phyloP scores from a whole-genome alignment of 2,888 invertebrate species.

The Aquatica leii region DNA sequence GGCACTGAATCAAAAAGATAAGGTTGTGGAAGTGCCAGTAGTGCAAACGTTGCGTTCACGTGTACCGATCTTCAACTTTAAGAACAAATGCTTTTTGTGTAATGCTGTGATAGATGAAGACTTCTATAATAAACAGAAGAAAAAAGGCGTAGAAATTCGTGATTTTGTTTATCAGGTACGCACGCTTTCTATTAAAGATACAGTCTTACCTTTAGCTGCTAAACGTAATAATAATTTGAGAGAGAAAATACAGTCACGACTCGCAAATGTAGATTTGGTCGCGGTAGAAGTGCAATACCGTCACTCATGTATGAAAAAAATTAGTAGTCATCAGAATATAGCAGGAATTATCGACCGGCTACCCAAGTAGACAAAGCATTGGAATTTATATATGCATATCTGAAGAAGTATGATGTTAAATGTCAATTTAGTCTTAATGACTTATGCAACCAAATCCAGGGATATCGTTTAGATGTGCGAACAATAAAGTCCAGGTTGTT shows the following conservation, averaged over 20 bases:
- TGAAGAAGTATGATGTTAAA: not conserved
- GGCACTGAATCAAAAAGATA: slow-evolving; percentile 7
- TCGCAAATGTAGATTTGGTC: slow-evolving; percentile 9
- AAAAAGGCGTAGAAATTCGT: not conserved
- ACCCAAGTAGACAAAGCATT: not conserved
- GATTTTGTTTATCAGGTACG: slow-evolving; percentile 5
- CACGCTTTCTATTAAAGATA: not conserved
- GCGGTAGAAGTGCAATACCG: not conserved
- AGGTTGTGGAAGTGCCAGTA: not conserved
- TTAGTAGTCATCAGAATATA: not conserved
- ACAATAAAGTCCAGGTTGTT: not conserved
- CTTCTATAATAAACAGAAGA: not conserved
- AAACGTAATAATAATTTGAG: not conserved
- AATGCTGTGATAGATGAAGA: not conserved
- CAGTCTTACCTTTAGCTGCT: not conserved
- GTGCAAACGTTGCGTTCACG: not conserved
- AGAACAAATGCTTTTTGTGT: slow-evolving; percentile 6
- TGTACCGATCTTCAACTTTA: slow-evolving; percentile 4
- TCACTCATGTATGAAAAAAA: slow-evolving; percentile 11
- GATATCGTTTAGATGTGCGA: not conserved
- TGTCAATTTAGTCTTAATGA: not conserved
- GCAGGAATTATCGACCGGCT: not conserved
- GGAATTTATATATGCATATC: not conserved
- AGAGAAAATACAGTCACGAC: not conserved
- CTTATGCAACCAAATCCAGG: not conserved